Evolutionary conservation across 2,797 vertebrate species (phyloP), one percentile per base, ranked within the genome.

Genomic region (Synaphobranchus kaupii): DNA sequence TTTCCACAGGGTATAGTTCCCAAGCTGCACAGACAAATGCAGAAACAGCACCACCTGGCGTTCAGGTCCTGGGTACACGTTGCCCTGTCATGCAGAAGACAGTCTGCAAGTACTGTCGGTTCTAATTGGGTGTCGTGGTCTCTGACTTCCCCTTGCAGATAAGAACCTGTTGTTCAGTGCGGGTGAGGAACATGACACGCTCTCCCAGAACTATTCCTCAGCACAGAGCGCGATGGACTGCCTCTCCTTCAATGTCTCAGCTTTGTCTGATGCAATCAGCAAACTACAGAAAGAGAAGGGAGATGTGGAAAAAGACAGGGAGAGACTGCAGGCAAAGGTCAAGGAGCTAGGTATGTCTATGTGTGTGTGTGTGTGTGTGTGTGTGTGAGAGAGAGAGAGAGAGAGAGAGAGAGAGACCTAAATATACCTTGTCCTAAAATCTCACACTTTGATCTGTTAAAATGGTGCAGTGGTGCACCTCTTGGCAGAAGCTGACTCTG

Each of bases 201-300:
- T 82, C 50, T 82, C 80, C 25, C 48, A 82, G 22, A 82, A 50
- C 80, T 82, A 52, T 52, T 52, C 80, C 50, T 82, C 80, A 13
- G 80, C 80, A n/a, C 47, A 82, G 39, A 28, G 80, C 80, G 20
- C 39, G 22, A 22, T 82, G 80, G 47, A 82, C 12, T 48, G 25
- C 25, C 50, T 82, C 25, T 47, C 80, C 47, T 25, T 52, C 47
- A 82, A 82, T 48, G n/a, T 82, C 47, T 50, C 80, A 28, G 47
- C 47, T n/a, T 34, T 82, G 80, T 25, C 47, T 52, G 80, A 48
- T 28, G 13, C 48, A 7, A 50, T 82, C 47, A n/a, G 50, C 80
- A 82, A 52, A 52, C 80, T 82, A 7, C 80, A 50, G 48, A 78
- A 15, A 22, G 73, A 78, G 73, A 78, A 78, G 20, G 73, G 34